Percentiles rank a stretch among this genome's conserved stretches.
Conservation (phyloP, 2,113 vertebrate genomes). For the Rhegmatorhina hoffmannsi region DNA sequence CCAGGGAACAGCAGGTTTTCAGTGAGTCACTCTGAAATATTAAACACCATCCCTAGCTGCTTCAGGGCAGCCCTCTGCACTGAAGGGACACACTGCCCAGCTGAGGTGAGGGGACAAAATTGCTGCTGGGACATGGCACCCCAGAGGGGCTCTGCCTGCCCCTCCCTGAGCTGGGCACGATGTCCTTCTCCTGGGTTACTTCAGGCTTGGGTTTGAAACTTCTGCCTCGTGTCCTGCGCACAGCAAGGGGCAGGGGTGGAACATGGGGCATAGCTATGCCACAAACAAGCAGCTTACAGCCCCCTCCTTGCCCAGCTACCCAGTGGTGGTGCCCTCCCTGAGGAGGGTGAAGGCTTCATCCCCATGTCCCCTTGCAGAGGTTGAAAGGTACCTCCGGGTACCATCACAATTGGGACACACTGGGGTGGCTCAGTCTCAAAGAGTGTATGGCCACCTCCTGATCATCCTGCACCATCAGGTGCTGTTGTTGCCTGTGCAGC, state of each 20-base stretch:
- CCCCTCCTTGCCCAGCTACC: background rate
- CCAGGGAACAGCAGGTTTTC: background rate
- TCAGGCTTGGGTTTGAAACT: background rate
- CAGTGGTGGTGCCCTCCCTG: background rate
- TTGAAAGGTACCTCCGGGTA: background rate
- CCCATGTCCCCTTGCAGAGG: rapidly evolving
- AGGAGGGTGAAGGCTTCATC: background rate
- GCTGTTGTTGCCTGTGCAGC: background rate
- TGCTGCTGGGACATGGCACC: background rate
- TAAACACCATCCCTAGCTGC: background rate
- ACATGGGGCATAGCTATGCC: rapidly evolving
- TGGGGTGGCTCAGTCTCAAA: rapidly evolving
- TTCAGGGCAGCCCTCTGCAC: background rate
- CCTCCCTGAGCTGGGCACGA: rapidly evolving
- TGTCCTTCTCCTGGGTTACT: background rate
- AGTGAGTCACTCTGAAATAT: background rate
- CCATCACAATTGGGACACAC: background rate
- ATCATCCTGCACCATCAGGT: background rate
- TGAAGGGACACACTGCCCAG: rapidly evolving
- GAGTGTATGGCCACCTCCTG: rapidly evolving
- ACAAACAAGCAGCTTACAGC: background rate
- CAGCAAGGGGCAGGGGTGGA: background rate
- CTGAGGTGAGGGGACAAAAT: background rate
- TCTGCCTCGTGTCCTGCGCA: rapidly evolving
- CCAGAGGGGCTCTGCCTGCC: background rate